phyloP scores from a whole-genome alignment of 2,113 vertebrate genomes.

The Neotoma lepida region DNA sequence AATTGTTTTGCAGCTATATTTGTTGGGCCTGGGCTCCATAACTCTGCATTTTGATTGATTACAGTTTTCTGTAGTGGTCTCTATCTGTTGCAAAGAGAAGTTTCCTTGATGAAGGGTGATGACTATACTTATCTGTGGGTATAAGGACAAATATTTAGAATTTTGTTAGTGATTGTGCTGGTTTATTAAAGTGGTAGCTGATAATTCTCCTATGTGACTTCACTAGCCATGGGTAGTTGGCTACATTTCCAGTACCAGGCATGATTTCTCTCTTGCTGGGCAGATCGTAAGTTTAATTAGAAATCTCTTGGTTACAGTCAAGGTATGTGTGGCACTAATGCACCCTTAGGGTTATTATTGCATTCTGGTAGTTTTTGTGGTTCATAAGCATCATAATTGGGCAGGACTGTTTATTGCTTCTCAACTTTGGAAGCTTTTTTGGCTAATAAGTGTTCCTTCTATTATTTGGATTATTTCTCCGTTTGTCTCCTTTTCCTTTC shows the following conservation, averaged over 20 bases:
- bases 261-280: not conserved
- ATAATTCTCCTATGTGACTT: not conserved
- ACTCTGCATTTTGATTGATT: not conserved
- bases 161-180: not conserved
- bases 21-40: not conserved
- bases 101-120: not conserved
- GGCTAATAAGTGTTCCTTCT: not conserved
- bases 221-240: not conserved
- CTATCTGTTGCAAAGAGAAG: not conserved
- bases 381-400: not conserved
- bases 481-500: not conserved
- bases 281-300: not conserved
- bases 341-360: not conserved
- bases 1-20: not conserved
- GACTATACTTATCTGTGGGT: too few species aligned
- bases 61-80: not conserved
- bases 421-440: not conserved
- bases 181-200: not conserved
- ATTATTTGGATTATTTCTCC: not conserved
- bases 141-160: not conserved
- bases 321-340: not conserved
- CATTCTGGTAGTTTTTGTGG: not conserved
- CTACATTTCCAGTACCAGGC: not conserved
- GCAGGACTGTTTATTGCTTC: not conserved
- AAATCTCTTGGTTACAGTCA: not conserved